Percentiles rank a stretch among this genome's conserved stretches.
phyloP scores from a whole-genome alignment of 2,113 vertebrate genomes.

The Lagenorhynchus albirostris region DNA sequence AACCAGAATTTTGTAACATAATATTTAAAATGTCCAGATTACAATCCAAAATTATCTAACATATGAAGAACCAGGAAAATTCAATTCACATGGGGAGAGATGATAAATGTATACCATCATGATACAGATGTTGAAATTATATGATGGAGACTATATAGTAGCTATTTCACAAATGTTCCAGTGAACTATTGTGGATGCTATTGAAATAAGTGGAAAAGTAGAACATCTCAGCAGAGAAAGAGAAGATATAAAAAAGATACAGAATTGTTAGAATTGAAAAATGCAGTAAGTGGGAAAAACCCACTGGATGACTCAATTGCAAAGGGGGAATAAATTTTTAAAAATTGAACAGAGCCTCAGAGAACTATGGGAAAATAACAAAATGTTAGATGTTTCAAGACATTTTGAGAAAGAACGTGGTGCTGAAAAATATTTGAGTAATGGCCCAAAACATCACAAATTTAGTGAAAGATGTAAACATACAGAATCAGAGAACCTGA shows the following conservation, averaged over 20 bases:
- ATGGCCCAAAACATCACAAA: neutral
- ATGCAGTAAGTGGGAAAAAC: neutral
- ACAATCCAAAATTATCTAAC: neutral
- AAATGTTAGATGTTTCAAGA: neutral
- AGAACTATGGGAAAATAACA: neutral
- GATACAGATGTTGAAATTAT: neutral
- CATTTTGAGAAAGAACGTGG: neutral
- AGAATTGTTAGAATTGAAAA: neutral
- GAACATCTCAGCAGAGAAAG: neutral
- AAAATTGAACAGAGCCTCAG: neutral
- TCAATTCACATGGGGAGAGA: neutral
- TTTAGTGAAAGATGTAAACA: neutral
- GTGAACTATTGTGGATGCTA: neutral
- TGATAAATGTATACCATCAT: neutral
- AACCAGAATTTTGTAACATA: neutral
- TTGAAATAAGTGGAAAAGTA: neutral
- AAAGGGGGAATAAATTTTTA: neutral
- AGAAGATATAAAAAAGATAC: neutral
- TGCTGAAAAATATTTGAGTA: slow-evolving; percentile 2
- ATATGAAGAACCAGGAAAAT: neutral
- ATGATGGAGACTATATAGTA: neutral
- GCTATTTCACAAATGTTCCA: neutral
- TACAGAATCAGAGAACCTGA: neutral
- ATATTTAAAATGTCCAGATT: neutral
- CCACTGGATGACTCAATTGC: neutral